Evolutionary conservation across 2,888 invertebrate species (phyloP), one percentile per base, ranked within the genome.

Genomic region (Atethmia centrago): DNA sequence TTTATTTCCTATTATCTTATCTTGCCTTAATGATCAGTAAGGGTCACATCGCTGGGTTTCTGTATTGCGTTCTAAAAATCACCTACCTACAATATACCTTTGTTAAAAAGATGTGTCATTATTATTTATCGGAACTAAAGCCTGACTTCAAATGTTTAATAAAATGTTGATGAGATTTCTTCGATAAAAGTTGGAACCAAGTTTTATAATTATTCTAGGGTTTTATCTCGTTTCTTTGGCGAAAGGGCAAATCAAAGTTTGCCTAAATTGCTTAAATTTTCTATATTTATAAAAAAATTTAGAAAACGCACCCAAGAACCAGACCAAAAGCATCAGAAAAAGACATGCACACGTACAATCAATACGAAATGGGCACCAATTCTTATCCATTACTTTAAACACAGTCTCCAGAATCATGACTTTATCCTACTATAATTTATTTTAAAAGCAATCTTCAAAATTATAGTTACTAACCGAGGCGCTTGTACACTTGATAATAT

Each of bases 1-100:
- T 92, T 93, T 91, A 92, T 94, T 92, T 94, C 92, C 92, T 92
- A 92, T 91, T 92, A 93, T 92, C 92, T 94, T 94, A 95, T 95
- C 95, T 92, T 85, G 79, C 79, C 79, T 86, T 90, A 90, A 91
- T 92, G 90, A 94, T 93, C 94, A 80, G 89, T 90, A 85, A 89
- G 89, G 91, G 91, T 91, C 86, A 83, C 87, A 75, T 63, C 68
- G 79, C 74, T 77, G 67, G 53, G 63, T 74, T 74, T 65, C 36
- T 74, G 74, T 58, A 49, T 61, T 65, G 45, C 58, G 53, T 76
- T 80, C 63, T 67, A 61, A 74, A 80, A 74, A 56, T 71, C 63
- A 62, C 51, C 83, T 71, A 71, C 66, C 45, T 55, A 42, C 47
- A 55, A 5, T 21, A 65, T 55, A n/a, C 28, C 42, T 75, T 53